phyloP scores from a whole-genome alignment of 2,797 vertebrate genomes.

The Vipera ursinii region DNA sequence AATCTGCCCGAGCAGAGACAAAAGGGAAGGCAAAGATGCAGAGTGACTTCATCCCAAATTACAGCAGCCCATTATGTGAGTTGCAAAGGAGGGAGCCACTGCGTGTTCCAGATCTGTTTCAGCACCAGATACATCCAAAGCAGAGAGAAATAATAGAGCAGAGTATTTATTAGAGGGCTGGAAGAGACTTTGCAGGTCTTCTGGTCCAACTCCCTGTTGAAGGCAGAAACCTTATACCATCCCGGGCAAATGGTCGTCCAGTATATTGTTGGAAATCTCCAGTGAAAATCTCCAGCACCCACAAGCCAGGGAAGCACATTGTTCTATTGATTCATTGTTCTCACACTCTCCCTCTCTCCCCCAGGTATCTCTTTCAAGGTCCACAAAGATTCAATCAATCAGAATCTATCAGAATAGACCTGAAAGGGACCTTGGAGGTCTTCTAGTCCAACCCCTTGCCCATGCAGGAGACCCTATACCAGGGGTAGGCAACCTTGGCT shows the following conservation, averaged over 20 bases:
- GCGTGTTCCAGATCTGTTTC: background rate
- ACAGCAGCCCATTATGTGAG: background rate
- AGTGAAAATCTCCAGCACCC: background rate
- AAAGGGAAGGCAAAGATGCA: background rate
- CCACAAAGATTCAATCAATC: background rate
- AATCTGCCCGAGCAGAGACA: background rate
- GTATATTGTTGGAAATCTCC: background rate
- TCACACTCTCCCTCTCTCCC: background rate
- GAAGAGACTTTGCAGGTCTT: background rate
- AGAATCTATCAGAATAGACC: too few relatives aligned
- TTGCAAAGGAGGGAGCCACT: background rate
- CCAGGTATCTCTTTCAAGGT: background rate
- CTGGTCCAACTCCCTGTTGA: background rate
- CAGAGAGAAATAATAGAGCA: background rate
- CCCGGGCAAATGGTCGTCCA: too few relatives aligned
- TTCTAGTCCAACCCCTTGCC: too few relatives aligned
- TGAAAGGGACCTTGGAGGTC: too few relatives aligned
- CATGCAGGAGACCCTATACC: too few relatives aligned
- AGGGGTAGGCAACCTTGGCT: too few relatives aligned
- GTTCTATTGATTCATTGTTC: background rate
- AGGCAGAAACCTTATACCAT: background rate
- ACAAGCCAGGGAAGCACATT: background rate
- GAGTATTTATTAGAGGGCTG: background rate
- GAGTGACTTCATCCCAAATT: background rate
- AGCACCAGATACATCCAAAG: background rate